A percentile compares a stretch with the other conserved stretches of the same genome.
These are phyloP conservation scores for Arothron firmamentum DNA, from an alignment of 2,113 vertebrate genomes.

Conservation along the genomic window DNA sequence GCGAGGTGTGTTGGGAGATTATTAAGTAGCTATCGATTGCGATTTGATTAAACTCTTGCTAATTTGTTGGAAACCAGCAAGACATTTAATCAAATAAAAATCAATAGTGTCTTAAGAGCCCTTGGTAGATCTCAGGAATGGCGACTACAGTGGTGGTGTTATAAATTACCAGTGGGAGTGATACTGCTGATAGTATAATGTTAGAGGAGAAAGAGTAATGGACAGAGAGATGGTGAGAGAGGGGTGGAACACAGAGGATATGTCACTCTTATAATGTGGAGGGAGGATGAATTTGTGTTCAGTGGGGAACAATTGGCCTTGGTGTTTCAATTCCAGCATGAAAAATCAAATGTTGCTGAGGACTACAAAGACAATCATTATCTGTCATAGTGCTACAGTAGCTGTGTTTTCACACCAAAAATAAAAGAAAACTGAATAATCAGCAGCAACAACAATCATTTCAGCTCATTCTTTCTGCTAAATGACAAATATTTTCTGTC, in stretches of 20 bases:
- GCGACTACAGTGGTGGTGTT: conserved; percentile 67
- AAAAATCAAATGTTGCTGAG: conserved; percentile 37
- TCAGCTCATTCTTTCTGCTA: no score
- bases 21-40: conserved; percentile 81
- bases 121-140: conserved; percentile 70
- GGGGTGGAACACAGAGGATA: conserved; percentile 50
- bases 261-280: conserved; percentile 54
- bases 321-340: conserved; percentile 56
- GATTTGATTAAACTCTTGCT: conserved; percentile 81
- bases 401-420: not conserved
- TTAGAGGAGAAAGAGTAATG: conserved; percentile 48
- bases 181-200: conserved; percentile 66
- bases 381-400: not conserved
- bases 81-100: conserved; percentile 83
- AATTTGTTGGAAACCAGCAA: conserved; percentile 79
- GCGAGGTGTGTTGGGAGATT: conserved; percentile 66
- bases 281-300: conserved; percentile 61
- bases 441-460: not conserved
- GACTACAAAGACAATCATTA: conserved; percentile 11
- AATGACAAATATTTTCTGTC: no score
- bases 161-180: conserved; percentile 71
- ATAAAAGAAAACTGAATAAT: not conserved
- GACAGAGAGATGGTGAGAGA: conserved; percentile 45
- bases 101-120: conserved; percentile 77
- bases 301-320: conserved; percentile 54